Conservation (phyloP, 2,113 vertebrate genomes). For the Pimephales promelas region DNA sequence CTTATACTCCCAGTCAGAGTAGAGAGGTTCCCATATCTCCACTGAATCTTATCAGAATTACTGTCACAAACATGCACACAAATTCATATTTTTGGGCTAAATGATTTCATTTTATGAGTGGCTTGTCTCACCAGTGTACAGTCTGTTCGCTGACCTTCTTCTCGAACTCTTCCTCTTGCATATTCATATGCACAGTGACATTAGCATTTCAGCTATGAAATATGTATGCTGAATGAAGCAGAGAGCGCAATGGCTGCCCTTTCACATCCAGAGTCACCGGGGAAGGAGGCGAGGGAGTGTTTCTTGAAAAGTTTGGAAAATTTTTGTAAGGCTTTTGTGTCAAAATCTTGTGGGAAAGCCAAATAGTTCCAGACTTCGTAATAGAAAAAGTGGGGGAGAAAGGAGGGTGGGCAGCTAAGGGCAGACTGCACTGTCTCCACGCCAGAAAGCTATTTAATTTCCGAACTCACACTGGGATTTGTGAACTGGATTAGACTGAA, state of each 20-base stretch:
- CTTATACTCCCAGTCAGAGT: background rate
- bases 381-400: constrained; percentile 16
- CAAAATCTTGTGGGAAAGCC: constrained; percentile 35
- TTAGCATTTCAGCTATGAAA: constrained; percentile 64
- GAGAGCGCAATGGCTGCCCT: constrained; percentile 55
- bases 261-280: constrained; percentile 47
- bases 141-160: constrained; percentile 57
- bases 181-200: constrained; percentile 57
- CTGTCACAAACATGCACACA: constrained; percentile 23
- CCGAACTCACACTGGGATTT: background rate
- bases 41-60: background rate
- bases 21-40: constrained; percentile 3
- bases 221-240: constrained; percentile 61
- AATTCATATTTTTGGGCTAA: constrained; percentile 7
- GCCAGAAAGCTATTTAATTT: constrained; percentile 4
- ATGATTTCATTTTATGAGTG: constrained; percentile 35
- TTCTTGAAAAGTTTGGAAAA: constrained; percentile 26
- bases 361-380: constrained; percentile 35
- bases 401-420: background rate
- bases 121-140: background rate
- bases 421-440: constrained; percentile 12
- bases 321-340: constrained; percentile 11
- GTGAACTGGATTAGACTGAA: constrained; percentile 21
- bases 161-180: constrained; percentile 49
- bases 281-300: background rate